Percentiles rank a stretch among this genome's conserved stretches.
These are phyloP conservation scores for Agelas oroides DNA, from an alignment of 37 sponge, comb jelly and placozoan genomes.

Conservation along the genomic window DNA sequence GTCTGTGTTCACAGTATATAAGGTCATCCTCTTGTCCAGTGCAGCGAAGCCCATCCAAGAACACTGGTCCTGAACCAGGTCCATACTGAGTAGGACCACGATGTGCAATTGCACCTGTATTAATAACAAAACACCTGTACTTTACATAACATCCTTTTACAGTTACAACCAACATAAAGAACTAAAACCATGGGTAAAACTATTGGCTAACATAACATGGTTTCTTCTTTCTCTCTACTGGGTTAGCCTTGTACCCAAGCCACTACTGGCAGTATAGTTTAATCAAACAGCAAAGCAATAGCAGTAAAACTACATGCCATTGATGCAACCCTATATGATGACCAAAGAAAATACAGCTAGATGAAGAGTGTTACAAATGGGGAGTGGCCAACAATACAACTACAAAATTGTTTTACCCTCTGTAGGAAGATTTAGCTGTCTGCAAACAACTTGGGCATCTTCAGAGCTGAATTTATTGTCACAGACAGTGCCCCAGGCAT, in stretches of 20 bases:
- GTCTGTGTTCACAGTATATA: not conserved
- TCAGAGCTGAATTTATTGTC: not conserved
- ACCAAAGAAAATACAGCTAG: too few species aligned
- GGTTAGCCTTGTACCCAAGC: too few species aligned
- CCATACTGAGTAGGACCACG: not conserved
- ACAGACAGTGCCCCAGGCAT: slow-evolving; percentile 1
- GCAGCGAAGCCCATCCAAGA: not conserved
- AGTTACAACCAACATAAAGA: not conserved
- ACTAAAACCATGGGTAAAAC: too few species aligned
- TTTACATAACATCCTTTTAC: too few species aligned
- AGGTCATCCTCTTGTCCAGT: not conserved
- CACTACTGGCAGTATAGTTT: not conserved
- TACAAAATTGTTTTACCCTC: not conserved
- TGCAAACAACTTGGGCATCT: not conserved
- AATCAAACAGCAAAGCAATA: not conserved
- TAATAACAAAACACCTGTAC: too few species aligned
- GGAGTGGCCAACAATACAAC: too few species aligned
- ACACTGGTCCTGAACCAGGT: not conserved
- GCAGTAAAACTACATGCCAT: too few species aligned
- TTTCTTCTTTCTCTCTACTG: too few species aligned
- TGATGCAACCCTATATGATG: too few species aligned
- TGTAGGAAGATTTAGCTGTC: not conserved
- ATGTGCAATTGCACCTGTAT: too few species aligned
- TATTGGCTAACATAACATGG: too few species aligned
- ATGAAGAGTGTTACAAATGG: too few species aligned